Evolutionary conservation across 2,113 vertebrate species (phyloP).

Genomic region (cattle (Bos taurus)): ARS-UCD2.0 NC_037330.1:77807001-77807500

Average conservation of each 20-base stretch:
- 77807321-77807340: neutral
- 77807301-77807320: neutral
- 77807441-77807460: neutral
- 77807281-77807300: neutral
- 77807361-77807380: neutral
- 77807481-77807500: neutral
- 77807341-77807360: neutral
- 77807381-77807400: neutral
- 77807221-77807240: neutral
- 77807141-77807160: neutral
- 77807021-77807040: fast-evolving
- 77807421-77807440: neutral
- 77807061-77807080: neutral
- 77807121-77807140: neutral
- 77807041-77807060: neutral
- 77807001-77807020: neutral
- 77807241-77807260: neutral
- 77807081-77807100: neutral
- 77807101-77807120: neutral
- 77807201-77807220: neutral
- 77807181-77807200: neutral
- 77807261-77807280: neutral
- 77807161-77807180: neutral
- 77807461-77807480: neutral
- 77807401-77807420: neutral